phyloP scores from a whole-genome alignment of 2,888 invertebrate genomes.

The Apotomis betuletana region DNA sequence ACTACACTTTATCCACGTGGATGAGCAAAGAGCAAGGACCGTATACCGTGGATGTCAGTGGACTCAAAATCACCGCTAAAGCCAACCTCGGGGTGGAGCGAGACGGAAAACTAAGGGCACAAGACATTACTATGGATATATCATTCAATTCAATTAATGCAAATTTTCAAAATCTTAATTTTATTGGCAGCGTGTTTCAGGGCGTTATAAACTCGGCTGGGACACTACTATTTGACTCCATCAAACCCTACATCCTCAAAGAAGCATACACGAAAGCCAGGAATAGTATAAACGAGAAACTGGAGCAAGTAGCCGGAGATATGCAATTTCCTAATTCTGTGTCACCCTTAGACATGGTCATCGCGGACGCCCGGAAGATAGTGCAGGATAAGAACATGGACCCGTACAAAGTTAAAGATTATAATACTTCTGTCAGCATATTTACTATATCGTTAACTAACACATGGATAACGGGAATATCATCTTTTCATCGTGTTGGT shows the following conservation, averaged over 20 bases:
- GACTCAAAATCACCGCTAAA: conserved; percentile 87
- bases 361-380: conserved; percentile 86
- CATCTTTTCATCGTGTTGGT: conserved; percentile 92
- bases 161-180: conserved; percentile 92
- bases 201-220: conserved; percentile 92
- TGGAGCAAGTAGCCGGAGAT: conserved; percentile 83
- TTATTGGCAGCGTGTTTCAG: conserved; percentile 87
- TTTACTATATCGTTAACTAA: conserved; percentile 87
- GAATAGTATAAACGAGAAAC: conserved; percentile 88
- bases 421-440: conserved; percentile 88
- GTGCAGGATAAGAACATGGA: conserved; percentile 87
- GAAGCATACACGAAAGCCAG: conserved; percentile 90
- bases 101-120: conserved; percentile 89
- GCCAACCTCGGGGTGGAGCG: conserved; percentile 88
- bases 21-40: conserved; percentile 88
- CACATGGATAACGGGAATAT: conserved; percentile 91
- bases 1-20: conserved; percentile 89
- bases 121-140: conserved; percentile 91
- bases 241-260: conserved; percentile 92
- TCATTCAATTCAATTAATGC: conserved; percentile 89
- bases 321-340: conserved; percentile 89
- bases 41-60: conserved; percentile 89
- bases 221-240: conserved; percentile 91
- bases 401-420: conserved; percentile 89
- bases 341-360: conserved; percentile 89